Percentiles rank a stretch among this genome's conserved stretches.
Evolutionary conservation across 2,797 vertebrate genomes (phyloP).

Genomic region (Fratercula arctica): DNA sequence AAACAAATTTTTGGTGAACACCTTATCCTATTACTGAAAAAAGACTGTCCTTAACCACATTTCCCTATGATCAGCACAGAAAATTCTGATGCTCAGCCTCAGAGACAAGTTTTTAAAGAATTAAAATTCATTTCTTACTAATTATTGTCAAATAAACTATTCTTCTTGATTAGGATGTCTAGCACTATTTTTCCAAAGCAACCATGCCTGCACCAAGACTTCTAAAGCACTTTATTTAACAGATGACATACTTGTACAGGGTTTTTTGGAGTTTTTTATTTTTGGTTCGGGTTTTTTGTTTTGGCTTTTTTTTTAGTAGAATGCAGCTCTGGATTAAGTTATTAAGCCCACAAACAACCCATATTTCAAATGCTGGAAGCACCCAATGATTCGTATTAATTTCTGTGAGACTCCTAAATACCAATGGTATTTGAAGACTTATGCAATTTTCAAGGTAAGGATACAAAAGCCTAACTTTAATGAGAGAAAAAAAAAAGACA

Average conservation of each 20-base stretch:
- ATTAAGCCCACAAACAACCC: not conserved
- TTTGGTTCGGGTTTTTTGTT: not conserved
- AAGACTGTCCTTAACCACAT: not conserved
- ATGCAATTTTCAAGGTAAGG: not conserved
- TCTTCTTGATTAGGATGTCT: not conserved
- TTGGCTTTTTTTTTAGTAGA: not conserved
- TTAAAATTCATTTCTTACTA: not conserved
- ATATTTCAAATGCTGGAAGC: not conserved
- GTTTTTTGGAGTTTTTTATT: not conserved
- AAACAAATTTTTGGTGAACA: not conserved
- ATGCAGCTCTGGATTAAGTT: not conserved
- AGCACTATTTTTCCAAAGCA: not conserved
- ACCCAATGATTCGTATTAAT: not conserved
- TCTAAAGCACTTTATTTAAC: not conserved
- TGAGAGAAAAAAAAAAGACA: too few species aligned
- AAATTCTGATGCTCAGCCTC: not conserved
- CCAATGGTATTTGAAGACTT: not conserved
- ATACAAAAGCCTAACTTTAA: not conserved
- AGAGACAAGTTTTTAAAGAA: not conserved
- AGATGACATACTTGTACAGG: rapidly evolving
- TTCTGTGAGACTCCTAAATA: not conserved
- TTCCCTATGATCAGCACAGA: not conserved
- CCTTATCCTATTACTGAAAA: not conserved
- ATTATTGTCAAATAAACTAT: not conserved
- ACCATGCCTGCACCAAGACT: not conserved